phyloP scores from a whole-genome alignment of 1,140 invertebrate species.

The Aleiodes sp. region DNA sequence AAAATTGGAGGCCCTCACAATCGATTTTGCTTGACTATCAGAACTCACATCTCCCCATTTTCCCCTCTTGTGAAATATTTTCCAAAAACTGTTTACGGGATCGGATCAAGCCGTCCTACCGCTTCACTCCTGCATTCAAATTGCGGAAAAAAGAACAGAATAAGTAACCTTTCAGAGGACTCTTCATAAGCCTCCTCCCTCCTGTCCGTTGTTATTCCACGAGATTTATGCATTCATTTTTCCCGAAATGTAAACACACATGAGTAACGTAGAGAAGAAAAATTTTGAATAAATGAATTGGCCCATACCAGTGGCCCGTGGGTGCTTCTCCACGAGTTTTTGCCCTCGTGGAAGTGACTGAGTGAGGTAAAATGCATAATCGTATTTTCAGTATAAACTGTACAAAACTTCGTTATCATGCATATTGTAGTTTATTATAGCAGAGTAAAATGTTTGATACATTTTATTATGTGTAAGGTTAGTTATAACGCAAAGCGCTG shows the following conservation, averaged over 20 bases:
- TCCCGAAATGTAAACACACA: conserved; percentile 3
- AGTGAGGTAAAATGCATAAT: conserved; percentile 30
- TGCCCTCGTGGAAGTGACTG: background rate
- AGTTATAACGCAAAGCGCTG: conserved; percentile 10
- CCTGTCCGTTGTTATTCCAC: background rate
- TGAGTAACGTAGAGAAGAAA: background rate
- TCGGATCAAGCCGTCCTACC: too few relatives aligned
- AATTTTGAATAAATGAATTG: conserved; percentile 15
- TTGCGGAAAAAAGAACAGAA: too few relatives aligned
- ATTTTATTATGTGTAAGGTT: background rate
- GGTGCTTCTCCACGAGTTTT: background rate
- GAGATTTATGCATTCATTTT: background rate
- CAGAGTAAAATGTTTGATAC: conserved; percentile 28
- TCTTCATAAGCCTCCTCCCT: too few relatives aligned
- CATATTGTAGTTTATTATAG: conserved; percentile 38
- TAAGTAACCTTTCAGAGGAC: too few relatives aligned
- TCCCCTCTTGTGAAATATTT: too few relatives aligned
- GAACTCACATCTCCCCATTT: too few relatives aligned
- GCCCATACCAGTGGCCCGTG: background rate
- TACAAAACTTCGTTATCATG: conserved; percentile 38
- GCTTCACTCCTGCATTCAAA: too few relatives aligned
- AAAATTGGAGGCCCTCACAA: too few relatives aligned
- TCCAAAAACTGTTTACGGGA: too few relatives aligned
- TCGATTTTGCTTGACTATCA: too few relatives aligned
- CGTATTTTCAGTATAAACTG: conserved; percentile 35